Base-by-base conservation (phyloP, 2,797 vertebrate genomes). In the Danio choprae region DNA sequence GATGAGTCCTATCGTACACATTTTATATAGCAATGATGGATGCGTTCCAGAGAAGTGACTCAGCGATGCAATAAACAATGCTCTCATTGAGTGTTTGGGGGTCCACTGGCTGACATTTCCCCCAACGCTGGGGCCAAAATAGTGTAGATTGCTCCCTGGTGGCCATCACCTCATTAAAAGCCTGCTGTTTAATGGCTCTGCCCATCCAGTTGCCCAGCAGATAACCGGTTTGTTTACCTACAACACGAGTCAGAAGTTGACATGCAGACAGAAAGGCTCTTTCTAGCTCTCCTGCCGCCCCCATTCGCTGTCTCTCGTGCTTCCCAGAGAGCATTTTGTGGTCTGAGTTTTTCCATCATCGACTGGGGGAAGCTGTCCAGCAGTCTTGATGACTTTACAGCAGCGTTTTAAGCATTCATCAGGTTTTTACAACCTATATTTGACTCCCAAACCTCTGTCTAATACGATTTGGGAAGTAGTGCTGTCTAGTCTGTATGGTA, bases 11-110 rank as follows among this genome's bases (percentile, higher is more conserved):
- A 82, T 75, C 55, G 63, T 43, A 86, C 76, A 86, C 69, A 79
- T 78, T 84, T 86, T 80, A 84, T 84, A 81, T 78, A 80, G 70
- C 73, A 62, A 71, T 55, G 20, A 81, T 84, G 65, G 82, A 78
- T 63, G 43, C 79, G 86, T 86, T 87, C 84, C 84, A 82, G 70
- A 79, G 62, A 76, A 67, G 77, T 86, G 80, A 86, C 75, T 86
- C 81, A 83, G 29, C 4, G 63, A 58, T 64, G 70, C 74, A 82
- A 87, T 76, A 84, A 87, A 87, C 86, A 86, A 84, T 83, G 83
- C 77, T 81, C 65, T 80, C 71, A 85, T 82, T 86, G 69, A 86
- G 80, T 62, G 71, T 70, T 78, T 53, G 59, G 79, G 71, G 51
- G 77, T 80, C 60, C 59, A 62, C 67, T 70, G 53, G 77, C 64